phyloP scores from a whole-genome alignment of 2,797 vertebrate species.

The Parauchenoglanis ngamensis region DNA sequence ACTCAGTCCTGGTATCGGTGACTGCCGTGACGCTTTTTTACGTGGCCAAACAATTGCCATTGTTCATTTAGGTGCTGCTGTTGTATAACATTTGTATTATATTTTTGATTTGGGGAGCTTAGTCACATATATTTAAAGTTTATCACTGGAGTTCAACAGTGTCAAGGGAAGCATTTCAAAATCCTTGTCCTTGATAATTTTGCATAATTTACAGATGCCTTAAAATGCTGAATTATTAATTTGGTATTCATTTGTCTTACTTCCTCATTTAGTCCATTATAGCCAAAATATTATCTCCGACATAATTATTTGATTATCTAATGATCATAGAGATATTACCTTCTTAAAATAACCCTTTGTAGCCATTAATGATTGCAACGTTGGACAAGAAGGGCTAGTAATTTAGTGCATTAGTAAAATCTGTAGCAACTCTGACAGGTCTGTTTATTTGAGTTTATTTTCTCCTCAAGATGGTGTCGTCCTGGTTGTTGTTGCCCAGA shows the following conservation, averaged over 20 bases:
- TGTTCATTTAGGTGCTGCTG: neutral
- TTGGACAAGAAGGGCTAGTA: neutral
- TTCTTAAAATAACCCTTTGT: neutral
- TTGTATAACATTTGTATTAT: neutral
- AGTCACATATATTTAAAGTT: neutral
- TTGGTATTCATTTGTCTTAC: neutral
- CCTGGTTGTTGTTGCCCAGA: constrained; percentile 64
- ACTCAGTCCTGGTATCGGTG: neutral
- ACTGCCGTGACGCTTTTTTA: neutral
- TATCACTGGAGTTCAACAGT: neutral
- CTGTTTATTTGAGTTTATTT: constrained; percentile 26
- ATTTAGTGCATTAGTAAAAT: neutral
- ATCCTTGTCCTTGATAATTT: neutral
- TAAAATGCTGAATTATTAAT: neutral
- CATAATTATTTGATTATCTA: neutral
- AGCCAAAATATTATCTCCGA: neutral
- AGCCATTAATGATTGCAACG: neutral
- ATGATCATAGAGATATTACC: neutral
- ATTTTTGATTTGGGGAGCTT: neutral
- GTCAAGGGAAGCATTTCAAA: neutral
- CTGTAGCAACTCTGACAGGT: constrained; percentile 16
- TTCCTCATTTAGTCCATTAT: neutral
- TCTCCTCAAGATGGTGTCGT: constrained; percentile 40
- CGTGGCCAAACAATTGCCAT: neutral
- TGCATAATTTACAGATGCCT: neutral